phyloP scores from a whole-genome alignment of 1,140 invertebrate species.

The Drosophila persimilis region DNA sequence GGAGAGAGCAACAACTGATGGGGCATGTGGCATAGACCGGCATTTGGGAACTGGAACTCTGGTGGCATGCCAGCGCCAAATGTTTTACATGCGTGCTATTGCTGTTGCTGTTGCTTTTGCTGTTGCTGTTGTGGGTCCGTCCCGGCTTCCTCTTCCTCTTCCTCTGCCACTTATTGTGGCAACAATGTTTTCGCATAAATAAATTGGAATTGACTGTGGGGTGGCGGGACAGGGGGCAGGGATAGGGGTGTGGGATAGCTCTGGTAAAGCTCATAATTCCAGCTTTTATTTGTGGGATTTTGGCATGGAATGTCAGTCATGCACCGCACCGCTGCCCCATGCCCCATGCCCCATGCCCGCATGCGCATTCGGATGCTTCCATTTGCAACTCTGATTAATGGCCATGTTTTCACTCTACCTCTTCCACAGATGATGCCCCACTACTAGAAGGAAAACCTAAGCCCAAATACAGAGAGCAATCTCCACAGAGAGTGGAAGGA shows the following conservation, averaged over 20 bases:
- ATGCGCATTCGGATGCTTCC: constrained; percentile 46
- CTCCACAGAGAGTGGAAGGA: neutral
- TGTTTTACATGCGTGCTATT: constrained; percentile 71
- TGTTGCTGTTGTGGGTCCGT: constrained; percentile 4
- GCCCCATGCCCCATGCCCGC: constrained; percentile 39
- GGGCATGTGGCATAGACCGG: neutral
- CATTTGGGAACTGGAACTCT: constrained; percentile 25
- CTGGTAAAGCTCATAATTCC: constrained; percentile 73
- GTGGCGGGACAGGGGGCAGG: neutral
- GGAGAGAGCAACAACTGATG: constrained; percentile 30
- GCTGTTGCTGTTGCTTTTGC: no score
- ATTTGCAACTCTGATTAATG: constrained; percentile 71
- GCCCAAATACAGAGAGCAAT: no score
- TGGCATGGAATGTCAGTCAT: constrained; percentile 79
- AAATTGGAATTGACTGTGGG: constrained; percentile 68
- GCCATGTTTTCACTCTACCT: constrained; percentile 37
- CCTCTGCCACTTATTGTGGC: constrained; percentile 47
- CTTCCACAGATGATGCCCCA: constrained; percentile 40
- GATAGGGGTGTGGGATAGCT: neutral
- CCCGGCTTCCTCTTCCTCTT: constrained; percentile 1
- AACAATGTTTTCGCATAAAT: constrained; percentile 80
- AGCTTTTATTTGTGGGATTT: constrained; percentile 81
- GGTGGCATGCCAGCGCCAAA: constrained; percentile 75
- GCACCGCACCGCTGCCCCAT: neutral
- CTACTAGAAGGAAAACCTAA: neutral